A percentile compares a stretch with the other conserved stretches of the same genome.
Evolutionary conservation across 2,797 vertebrate genomes (phyloP).

Genomic region (Typhlichthys subterraneus): DNA sequence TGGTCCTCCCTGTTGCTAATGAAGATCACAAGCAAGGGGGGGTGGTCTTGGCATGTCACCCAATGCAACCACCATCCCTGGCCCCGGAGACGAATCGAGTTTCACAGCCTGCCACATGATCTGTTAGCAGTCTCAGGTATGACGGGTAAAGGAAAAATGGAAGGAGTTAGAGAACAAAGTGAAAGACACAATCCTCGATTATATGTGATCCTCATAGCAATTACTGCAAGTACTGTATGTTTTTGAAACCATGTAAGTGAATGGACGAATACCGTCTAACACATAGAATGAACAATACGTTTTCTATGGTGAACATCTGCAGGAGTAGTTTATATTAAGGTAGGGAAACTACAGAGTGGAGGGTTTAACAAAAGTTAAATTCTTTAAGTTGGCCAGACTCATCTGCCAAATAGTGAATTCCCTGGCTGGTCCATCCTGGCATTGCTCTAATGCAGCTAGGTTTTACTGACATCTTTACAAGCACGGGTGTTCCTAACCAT

Average conservation of each 20-base stretch:
- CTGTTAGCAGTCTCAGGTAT: too few species aligned
- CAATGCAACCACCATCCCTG: slow-evolving; percentile 15
- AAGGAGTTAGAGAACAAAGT: background rate
- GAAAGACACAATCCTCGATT: too few species aligned
- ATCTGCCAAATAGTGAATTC: slow-evolving; percentile 4
- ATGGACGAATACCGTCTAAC: too few species aligned
- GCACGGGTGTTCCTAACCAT: slow-evolving; percentile 49
- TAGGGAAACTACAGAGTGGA: too few species aligned
- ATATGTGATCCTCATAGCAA: too few species aligned
- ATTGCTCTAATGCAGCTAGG: slow-evolving; percentile 35
- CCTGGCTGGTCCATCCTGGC: slow-evolving; percentile 26
- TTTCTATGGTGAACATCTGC: too few species aligned
- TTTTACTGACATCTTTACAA: slow-evolving; percentile 48
- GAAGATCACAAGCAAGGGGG: slow-evolving; percentile 49
- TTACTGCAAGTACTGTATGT: too few species aligned
- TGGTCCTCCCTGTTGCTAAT: slow-evolving; percentile 61
- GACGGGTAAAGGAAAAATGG: background rate
- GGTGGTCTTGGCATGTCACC: slow-evolving; percentile 37
- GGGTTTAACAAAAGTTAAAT: too few species aligned
- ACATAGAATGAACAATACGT: too few species aligned
- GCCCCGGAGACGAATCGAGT: slow-evolving; percentile 43
- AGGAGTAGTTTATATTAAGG: too few species aligned
- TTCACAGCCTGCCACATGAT: slow-evolving; percentile 37
- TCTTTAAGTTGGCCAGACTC: too few species aligned
- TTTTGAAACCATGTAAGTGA: too few species aligned